Percentiles rank a stretch among this genome's conserved stretches.
Evolutionary conservation across 2,113 vertebrate species (phyloP).

Genomic region (Fregata magnificens): DNA sequence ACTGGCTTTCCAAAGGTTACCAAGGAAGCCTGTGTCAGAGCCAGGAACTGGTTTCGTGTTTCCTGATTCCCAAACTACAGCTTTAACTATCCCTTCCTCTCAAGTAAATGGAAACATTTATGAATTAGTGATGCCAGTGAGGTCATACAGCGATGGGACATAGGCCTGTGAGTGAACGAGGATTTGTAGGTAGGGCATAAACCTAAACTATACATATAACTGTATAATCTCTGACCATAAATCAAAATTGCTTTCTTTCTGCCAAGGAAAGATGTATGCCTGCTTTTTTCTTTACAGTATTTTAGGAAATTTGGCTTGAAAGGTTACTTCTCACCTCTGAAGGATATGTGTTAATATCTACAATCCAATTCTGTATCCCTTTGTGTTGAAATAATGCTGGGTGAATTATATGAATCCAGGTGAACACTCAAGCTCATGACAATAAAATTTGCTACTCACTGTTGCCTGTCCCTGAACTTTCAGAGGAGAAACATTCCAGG

Average conservation of each 20-base stretch:
- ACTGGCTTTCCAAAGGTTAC: background rate
- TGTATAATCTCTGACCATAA: background rate
- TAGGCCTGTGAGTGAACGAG: background rate
- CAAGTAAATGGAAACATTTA: background rate
- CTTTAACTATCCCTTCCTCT: background rate
- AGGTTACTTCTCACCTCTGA: background rate
- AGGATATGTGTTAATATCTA: background rate
- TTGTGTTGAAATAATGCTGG: background rate
- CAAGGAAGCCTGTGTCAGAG: background rate
- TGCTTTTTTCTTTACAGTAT: background rate
- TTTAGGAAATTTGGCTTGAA: background rate
- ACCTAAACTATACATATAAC: background rate
- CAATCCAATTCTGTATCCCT: background rate
- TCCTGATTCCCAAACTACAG: background rate
- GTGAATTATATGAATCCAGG: background rate
- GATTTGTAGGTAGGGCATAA: background rate
- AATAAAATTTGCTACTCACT: background rate
- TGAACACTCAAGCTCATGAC: background rate
- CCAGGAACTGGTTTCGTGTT: background rate
- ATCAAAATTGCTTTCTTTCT: background rate
- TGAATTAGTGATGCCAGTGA: background rate
- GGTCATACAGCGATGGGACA: background rate
- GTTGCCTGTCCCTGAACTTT: background rate
- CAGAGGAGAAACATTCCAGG: background rate
- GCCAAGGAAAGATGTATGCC: background rate